phyloP scores from a whole-genome alignment of 1,140 invertebrate species.

The Panagrolaimus sp. region DNA sequence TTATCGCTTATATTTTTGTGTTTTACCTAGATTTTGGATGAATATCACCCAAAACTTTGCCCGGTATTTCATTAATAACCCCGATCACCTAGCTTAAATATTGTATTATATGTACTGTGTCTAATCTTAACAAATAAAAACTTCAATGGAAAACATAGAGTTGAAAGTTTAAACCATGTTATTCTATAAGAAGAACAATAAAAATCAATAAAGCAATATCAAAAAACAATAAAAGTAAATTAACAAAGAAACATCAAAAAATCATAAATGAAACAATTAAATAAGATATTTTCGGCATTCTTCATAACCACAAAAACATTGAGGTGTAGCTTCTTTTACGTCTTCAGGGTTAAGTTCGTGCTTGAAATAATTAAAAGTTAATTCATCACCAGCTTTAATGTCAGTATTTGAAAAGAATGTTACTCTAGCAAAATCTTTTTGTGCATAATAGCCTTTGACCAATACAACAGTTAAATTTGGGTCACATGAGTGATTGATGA shows the following conservation, averaged over 20 bases:
- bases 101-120: too few species aligned
- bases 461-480: neutral
- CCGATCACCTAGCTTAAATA: too few species aligned
- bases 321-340: neutral
- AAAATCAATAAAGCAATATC: too few species aligned
- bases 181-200: too few species aligned
- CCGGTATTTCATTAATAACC: too few species aligned
- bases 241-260: neutral
- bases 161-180: too few species aligned
- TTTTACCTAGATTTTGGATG: too few species aligned
- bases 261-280: neutral
- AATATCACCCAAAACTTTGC: too few species aligned
- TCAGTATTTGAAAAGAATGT: neutral
- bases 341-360: too few species aligned
- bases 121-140: too few species aligned
- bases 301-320: neutral
- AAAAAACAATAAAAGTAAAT: neutral
- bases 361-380: slow-evolving; percentile 1
- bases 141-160: too few species aligned
- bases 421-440: neutral
- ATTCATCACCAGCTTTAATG: neutral
- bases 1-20: too few species aligned
- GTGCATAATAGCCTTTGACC: neutral
- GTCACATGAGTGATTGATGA: neutral
- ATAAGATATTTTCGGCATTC: neutral